Conservation (phyloP, 1,140 invertebrate species). For the Uloborus diversus region DNA sequence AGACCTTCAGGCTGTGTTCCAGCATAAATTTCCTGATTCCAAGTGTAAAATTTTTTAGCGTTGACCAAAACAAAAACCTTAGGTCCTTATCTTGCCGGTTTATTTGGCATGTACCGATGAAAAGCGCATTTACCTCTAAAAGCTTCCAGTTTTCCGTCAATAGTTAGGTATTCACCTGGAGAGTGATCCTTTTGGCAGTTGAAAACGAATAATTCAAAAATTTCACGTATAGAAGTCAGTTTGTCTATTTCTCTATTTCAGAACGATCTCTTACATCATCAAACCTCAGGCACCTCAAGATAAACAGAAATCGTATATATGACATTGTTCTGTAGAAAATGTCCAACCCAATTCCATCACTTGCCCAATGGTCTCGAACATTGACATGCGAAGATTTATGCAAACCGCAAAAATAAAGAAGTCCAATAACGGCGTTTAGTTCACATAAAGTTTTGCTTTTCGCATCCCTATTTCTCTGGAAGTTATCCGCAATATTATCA, state of each 20-base stretch:
- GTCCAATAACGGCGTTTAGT: background rate
- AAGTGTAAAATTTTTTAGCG: slow-evolving; percentile 38
- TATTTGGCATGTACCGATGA: slow-evolving; percentile 19
- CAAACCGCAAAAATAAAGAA: background rate
- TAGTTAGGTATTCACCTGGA: background rate
- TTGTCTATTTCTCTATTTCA: background rate
- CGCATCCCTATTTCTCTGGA: background rate
- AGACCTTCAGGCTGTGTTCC: slow-evolving; percentile 54
- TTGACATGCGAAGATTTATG: slow-evolving; percentile 19
- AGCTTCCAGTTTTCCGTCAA: background rate
- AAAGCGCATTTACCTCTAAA: background rate
- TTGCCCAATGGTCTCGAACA: background rate
- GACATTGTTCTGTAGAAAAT: background rate
- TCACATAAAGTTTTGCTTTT: background rate
- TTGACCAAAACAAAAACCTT: slow-evolving; percentile 13
- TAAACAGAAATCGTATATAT: slow-evolving; percentile 9
- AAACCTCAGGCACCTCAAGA: slow-evolving; percentile 1
- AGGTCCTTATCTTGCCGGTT: background rate
- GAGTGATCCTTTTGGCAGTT: background rate
- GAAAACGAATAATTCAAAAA: slow-evolving; percentile 1
- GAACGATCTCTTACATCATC: background rate
- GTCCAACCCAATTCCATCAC: background rate
- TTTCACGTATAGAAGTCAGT: background rate
- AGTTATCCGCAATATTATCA: background rate
- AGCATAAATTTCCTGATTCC: slow-evolving; percentile 57